These are phyloP conservation scores for Phymatocera aterrima DNA, from an alignment of 2,888 invertebrate genomes.

Conservation along the genomic window DNA sequence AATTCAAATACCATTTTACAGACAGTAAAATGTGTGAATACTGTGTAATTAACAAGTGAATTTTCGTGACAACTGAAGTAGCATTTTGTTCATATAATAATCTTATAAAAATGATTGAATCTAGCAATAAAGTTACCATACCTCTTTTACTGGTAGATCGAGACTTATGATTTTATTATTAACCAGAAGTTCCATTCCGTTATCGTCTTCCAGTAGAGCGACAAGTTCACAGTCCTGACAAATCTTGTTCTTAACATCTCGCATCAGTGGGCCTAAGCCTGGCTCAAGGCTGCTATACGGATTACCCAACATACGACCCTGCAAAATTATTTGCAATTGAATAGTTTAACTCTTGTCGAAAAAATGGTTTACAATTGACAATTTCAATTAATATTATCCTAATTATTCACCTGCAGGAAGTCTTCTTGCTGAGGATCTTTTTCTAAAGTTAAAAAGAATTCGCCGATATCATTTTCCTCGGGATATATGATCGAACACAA, in stretches of 20 bases:
- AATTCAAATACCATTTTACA: neutral
- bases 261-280: constrained; percentile 97
- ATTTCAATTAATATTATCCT: neutral
- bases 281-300: constrained; percentile 96
- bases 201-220: constrained; percentile 98
- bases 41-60: neutral
- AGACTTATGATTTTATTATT: constrained; percentile 99
- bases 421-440: constrained; percentile 99
- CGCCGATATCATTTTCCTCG: constrained; percentile 97
- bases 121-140: constrained; percentile 63
- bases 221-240: constrained; percentile 98
- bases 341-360: neutral
- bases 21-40: constrained; percentile 5
- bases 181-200: constrained; percentile 98
- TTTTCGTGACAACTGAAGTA: neutral
- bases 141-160: constrained; percentile 96
- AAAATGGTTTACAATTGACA: constrained; percentile 1
- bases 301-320: constrained; percentile 98
- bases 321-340: constrained; percentile 51
- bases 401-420: constrained; percentile 86
- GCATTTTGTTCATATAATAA: neutral
- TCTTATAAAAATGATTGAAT: constrained; percentile 24
- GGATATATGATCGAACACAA: constrained; percentile 98
- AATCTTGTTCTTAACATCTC: constrained; percentile 99
- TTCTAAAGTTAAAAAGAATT: constrained; percentile 96